Evolutionary conservation across 30 jellyfish, hydroid and myxozoan species (phyloP), one percentile per base, ranked within the genome.

Genomic region (Clytia hemisphaerica): DNA sequence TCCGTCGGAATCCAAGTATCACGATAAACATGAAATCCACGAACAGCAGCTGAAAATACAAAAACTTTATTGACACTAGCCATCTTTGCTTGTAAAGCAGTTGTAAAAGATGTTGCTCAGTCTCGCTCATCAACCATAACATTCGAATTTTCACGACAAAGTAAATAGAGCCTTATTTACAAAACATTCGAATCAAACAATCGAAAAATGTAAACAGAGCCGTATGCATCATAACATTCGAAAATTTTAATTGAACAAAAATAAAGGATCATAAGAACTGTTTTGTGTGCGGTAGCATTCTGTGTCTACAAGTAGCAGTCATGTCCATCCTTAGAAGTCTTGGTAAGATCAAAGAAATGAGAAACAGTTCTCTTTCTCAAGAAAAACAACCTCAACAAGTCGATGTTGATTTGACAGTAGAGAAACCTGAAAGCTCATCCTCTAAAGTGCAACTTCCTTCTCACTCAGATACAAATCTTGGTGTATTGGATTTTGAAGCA

Each of bases 331-430:
- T 0, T 14, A 51, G 25, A 14, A 51, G 66, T 31, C 66, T 51
- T 51, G 66, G 30, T 14, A 51, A 33, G 25, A 51, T 51, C 25
- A 51, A 51, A 51, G 25, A 51, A 51, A 51, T 28, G 18, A 51
- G 30, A 51, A 16, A 42, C 14, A 42, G 19, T 42, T 42, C 54
- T n/a, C n/a, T n/a, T n/a, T n/a, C n/a, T n/a, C n/a, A n/a, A n/a
- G n/a, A n/a, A n/a, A n/a, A 42, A 12, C 54, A 14, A 14, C 25
- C 33, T n/a, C n/a, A n/a, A n/a, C n/a, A n/a, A n/a, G n/a, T n/a
- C 25, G 66, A 51, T 51, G 66, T 51, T 14, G 66, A 51, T 51
- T 51, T 51, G 66, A 51, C 66, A n/a, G 53, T 40, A 7, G 53
- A 40, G n/a, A 16, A 40, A 16, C 53, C 10, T 7, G n/a, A 40